These are phyloP conservation scores for Plutella xylostella DNA, from an alignment of 2,888 invertebrate species.

Conservation along the genomic window DNA sequence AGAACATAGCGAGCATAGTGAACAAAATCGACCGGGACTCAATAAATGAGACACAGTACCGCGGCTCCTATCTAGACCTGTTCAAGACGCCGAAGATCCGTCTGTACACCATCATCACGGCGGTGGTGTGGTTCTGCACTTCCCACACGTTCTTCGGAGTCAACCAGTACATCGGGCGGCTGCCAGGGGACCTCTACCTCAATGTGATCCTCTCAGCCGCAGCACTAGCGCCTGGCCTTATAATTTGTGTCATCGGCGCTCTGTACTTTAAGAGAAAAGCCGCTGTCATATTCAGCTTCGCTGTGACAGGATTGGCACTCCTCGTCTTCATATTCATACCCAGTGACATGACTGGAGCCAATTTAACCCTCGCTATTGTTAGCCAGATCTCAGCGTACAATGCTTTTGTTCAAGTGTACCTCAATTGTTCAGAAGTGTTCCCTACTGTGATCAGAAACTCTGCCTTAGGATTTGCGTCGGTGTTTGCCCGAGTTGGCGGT, in stretches of 20 bases:
- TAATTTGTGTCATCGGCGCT: constrained; percentile 72
- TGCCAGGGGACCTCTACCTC: constrained; percentile 56
- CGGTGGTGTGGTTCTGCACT: constrained; percentile 76
- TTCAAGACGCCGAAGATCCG: constrained; percentile 77
- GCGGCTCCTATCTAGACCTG: constrained; percentile 71
- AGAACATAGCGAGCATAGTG: constrained; percentile 39
- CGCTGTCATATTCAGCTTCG: constrained; percentile 73
- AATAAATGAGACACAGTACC: constrained; percentile 23
- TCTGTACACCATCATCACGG: constrained; percentile 73
- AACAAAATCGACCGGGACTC: constrained; percentile 33
- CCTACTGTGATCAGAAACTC: constrained; percentile 90
- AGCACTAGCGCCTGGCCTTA: constrained; percentile 70
- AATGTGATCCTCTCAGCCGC: constrained; percentile 84
- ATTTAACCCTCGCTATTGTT: constrained; percentile 72
- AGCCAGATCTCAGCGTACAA: constrained; percentile 86
- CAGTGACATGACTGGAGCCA: constrained; percentile 39
- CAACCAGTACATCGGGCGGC: constrained; percentile 2
- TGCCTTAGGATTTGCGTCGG: constrained; percentile 89
- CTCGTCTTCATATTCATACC: constrained; percentile 70
- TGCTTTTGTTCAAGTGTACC: constrained; percentile 87
- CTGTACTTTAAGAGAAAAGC: constrained; percentile 75
- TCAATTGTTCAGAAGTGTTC: constrained; percentile 88
- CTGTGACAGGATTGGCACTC: constrained; percentile 71
- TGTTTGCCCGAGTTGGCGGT: constrained; percentile 88
- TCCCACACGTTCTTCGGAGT: constrained; percentile 83